Conservation (phyloP, 1,140 invertebrate species). For the Phocides pigmalion region DNA sequence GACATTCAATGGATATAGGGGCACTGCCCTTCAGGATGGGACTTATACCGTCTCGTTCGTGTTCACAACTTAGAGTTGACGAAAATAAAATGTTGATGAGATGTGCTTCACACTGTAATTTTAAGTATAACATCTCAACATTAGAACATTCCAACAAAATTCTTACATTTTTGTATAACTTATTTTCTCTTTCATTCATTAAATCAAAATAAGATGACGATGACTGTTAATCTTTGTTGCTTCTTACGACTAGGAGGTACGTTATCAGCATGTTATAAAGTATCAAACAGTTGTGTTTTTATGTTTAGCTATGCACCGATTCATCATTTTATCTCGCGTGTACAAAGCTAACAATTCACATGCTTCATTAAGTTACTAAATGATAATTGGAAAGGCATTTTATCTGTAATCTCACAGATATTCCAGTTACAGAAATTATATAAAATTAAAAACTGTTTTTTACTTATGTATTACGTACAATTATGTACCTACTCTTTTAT, state of each 20-base stretch:
- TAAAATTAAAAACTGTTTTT: too few species aligned
- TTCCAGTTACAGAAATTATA: too few species aligned
- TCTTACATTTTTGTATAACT: too few species aligned
- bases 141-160: too few species aligned
- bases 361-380: slow-evolving; percentile 32
- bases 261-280: slow-evolving; percentile 6
- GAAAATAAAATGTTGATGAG: neutral
- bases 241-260: too few species aligned
- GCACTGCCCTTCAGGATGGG: slow-evolving; percentile 56
- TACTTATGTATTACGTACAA: too few species aligned
- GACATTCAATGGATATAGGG: slow-evolving; percentile 67
- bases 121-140: too few species aligned
- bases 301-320: neutral
- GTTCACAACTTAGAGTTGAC: neutral
- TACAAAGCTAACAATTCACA: slow-evolving; percentile 7
- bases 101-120: neutral
- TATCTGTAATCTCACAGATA: too few species aligned
- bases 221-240: too few species aligned
- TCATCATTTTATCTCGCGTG: slow-evolving; percentile 27
- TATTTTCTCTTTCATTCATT: too few species aligned
- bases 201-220: too few species aligned
- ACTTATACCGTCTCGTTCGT: slow-evolving; percentile 17
- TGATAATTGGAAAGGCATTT: slow-evolving; percentile 22
- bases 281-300: neutral
- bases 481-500: too few species aligned